Percentiles rank a stretch among this genome's conserved stretches.
Conservation (phyloP, 2,113 vertebrate species). For the Synodontis membranacea region DNA sequence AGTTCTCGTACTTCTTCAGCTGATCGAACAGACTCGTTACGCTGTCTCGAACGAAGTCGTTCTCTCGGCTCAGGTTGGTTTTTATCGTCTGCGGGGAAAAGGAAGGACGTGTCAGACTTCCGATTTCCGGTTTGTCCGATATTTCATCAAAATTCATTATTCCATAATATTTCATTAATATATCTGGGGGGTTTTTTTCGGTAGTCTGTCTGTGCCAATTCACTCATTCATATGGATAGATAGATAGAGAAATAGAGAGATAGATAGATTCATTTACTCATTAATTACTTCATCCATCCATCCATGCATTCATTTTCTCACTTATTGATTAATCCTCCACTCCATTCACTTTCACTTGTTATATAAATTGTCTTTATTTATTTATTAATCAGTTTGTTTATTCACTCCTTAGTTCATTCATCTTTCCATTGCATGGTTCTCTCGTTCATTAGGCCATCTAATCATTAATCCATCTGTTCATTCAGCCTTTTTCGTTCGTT, state of each 20-base stretch:
- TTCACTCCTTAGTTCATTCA: background rate
- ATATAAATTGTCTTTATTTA: no score
- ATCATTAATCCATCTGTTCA: background rate
- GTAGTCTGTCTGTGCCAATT: no score
- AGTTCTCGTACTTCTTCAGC: slow-evolving; percentile 90
- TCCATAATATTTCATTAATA: background rate
- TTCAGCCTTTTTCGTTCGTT: background rate
- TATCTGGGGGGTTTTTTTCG: background rate
- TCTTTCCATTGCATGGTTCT: background rate
- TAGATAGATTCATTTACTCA: background rate
- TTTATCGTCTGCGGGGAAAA: slow-evolving; percentile 82
- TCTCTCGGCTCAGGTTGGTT: slow-evolving; percentile 91
- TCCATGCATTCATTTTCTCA: no score
- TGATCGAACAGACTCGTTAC: slow-evolving; percentile 83
- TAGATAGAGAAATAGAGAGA: background rate
- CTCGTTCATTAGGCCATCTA: background rate
- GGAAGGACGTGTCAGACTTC: background rate
- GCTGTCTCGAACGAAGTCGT: slow-evolving; percentile 88
- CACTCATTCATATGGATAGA: background rate
- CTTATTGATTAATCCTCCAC: background rate
- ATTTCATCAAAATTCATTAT: background rate
- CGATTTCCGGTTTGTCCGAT: background rate
- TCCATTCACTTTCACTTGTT: background rate
- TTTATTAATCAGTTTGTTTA: background rate
- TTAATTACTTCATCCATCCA: no score